Evolutionary conservation across 2,113 vertebrate genomes (phyloP).

Genomic region (Platysternon megacephalum): DNA sequence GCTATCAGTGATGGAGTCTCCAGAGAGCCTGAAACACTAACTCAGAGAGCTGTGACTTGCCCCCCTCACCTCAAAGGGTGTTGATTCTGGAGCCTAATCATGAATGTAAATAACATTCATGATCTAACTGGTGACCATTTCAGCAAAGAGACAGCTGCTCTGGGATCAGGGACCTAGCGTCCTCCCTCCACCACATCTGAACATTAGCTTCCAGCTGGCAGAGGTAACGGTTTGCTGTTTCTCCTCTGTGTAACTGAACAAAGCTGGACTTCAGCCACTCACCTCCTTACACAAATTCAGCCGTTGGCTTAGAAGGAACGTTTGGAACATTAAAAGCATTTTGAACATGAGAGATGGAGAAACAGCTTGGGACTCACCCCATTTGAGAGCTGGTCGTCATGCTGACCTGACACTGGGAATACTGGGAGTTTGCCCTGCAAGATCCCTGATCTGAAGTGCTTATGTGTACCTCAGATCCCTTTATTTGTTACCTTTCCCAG

Average conservation of each 20-base stretch:
- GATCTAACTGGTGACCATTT: background rate
- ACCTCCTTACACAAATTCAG: background rate
- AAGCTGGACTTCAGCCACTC: background rate
- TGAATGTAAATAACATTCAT: background rate
- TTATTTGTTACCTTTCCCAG: conserved; percentile 90
- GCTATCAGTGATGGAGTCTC: background rate
- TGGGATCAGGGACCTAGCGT: background rate
- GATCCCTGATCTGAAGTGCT: background rate
- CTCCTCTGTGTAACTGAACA: rapidly evolving
- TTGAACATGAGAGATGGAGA: conserved; percentile 4
- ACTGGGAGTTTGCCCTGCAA: background rate
- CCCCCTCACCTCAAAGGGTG: rapidly evolving
- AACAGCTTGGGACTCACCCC: background rate
- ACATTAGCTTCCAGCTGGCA: background rate
- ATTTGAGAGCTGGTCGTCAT: background rate
- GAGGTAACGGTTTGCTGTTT: background rate
- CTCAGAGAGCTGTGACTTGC: background rate
- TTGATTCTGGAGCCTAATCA: background rate
- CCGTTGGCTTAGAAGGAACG: background rate
- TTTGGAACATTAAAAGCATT: background rate
- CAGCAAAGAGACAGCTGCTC: background rate
- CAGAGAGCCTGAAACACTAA: background rate
- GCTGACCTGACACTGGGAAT: background rate
- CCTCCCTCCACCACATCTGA: background rate
- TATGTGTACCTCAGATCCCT: background rate